These are phyloP conservation scores for Adineta ricciae DNA, from an alignment of 2,888 invertebrate species.

Conservation along the genomic window DNA sequence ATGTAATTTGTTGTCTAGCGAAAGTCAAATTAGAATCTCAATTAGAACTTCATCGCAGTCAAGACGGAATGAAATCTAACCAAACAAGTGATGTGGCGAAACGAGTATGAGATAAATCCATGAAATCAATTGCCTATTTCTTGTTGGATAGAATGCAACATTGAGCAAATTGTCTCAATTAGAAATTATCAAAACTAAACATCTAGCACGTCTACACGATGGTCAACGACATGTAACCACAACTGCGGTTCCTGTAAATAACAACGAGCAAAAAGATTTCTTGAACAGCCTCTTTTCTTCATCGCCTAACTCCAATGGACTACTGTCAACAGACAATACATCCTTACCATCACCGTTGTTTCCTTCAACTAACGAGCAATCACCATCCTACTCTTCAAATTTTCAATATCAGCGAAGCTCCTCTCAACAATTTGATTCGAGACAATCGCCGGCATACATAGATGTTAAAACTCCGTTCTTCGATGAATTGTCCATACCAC, in stretches of 20 bases:
- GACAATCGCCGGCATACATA: background rate
- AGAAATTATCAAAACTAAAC: background rate
- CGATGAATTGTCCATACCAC: background rate
- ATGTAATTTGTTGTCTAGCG: background rate
- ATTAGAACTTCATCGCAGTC: background rate
- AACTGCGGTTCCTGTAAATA: background rate
- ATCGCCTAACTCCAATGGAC: background rate
- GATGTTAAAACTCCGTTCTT: background rate
- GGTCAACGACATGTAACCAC: background rate
- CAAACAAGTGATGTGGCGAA: background rate
- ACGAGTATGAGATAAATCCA: background rate
- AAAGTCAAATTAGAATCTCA: slow-evolving; percentile 10
- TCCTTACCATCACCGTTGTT: background rate
- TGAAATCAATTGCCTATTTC: too few species aligned
- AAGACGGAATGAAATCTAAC: background rate
- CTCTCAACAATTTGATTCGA: background rate
- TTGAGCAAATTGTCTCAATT: background rate
- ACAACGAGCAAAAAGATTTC: background rate
- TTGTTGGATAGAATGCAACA: background rate
- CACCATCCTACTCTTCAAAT: background rate
- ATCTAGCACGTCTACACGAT: background rate
- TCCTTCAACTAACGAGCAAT: background rate
- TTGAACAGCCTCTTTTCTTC: background rate
- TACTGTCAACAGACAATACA: background rate
- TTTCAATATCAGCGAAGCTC: background rate